Base-by-base conservation (phyloP, 1,140 invertebrate species). In the Bombus terrestris region DNA sequence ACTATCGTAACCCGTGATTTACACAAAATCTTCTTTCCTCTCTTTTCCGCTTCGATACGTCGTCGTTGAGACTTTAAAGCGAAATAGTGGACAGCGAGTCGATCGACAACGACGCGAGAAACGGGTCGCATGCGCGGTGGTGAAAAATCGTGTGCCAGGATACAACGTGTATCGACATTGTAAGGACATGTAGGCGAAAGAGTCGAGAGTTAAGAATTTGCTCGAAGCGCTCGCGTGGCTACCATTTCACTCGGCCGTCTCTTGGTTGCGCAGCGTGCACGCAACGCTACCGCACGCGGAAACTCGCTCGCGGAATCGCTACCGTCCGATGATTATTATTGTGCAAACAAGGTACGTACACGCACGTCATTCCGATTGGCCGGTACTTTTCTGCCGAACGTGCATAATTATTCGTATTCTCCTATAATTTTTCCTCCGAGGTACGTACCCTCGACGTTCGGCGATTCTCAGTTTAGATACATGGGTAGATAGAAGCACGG, bases 221-320 rank as follows among this genome's bases (percentile, higher is more conserved):
- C 92, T 91, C 86, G 92, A 90, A 93, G 92, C 92, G 92, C 75
- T 93, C 92, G 92, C 92, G 92, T 93, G 92, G 92, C 92, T 82
- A 89, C 87, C 84, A 83, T 68, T 81, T 78, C 86, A 37, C 86
- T 81, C 15, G 78, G 84, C 90, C 89, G 86, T 88, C 86, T 84
- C 47, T 57, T 71, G 43, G 41, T 83, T 76, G 28, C 37, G 39
- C 37, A 59, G 25, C 53, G 22, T 64, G 82, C 89, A 90, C 89
- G 89, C 89, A 90, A 90, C 66, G 83, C 86, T 86, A 81, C 86
- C 73, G 76, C 89, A 83, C 86, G 88, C 87, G 87, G 87, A n/a
- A 64, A 39, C 43, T 37, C 53, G 59, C 82, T 35, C 43, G 78
- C 86, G 62, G n/a, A 53, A 77, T 64, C 85, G 39, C 25, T 85